Base-by-base conservation (phyloP, 2,888 invertebrate genomes). In the Phorcus lineatus region DNA sequence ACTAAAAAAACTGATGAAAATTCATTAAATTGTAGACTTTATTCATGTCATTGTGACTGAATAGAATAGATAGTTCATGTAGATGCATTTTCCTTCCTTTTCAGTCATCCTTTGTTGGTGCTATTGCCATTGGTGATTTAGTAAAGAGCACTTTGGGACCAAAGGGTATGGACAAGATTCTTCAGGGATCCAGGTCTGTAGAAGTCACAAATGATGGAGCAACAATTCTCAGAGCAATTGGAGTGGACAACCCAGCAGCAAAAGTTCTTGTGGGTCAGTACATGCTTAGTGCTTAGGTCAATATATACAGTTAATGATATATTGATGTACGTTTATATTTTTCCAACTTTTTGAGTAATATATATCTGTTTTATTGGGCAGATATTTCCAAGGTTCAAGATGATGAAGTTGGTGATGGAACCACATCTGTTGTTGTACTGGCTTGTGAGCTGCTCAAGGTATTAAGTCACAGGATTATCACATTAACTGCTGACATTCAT, bases 201-300 rank as follows among this genome's bases (percentile, higher is more conserved):
- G 97, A 98, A 94, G 98, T 99, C 6, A 99, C 99, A 78, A 99
- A 99, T 94, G 99, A 99, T 94, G 99, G 99, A 81, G 99, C 99
- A 17, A 99, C 99, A 9, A 99, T 99, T 91, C 94, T 99, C 79
- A 97, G 98, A 93, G 96, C 97, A 0, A 95, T 99, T 80, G 99
- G 99, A 79, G 97, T 99, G 22, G 99, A 99, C 92, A 99, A 99
- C 94, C 99, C 99, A 28, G 99, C 99, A 47, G 99, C 99, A 0
- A 99, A 99, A 94, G 97, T 99, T 90, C 95, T 99, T 76, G 98
- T 99, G n/a, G 94, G 94, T 94, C 80, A 87, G 94, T 88, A 24
- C 22, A 57, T 57, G 57, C 19, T 24, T n/a, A n/a, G n/a, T n/a
- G n/a, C n/a, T n/a, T n/a, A n/a, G n/a, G n/a, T n/a, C n/a, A 55